Conservation (phyloP, 2,113 vertebrate species). For the Nymphicus hollandicus region DNA sequence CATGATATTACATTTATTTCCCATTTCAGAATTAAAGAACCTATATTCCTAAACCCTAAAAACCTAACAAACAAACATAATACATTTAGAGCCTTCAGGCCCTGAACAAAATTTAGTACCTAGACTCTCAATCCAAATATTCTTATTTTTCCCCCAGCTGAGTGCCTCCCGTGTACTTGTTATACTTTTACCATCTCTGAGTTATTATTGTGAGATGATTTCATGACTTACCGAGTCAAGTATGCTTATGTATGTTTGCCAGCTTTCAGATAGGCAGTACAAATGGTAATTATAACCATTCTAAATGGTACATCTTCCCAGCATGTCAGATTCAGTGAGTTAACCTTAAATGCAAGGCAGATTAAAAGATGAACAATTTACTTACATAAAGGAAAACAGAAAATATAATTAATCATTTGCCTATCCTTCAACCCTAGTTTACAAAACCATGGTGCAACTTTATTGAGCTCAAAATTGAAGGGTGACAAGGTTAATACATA, state of each 20-base stretch:
- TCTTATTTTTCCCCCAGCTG: not conserved
- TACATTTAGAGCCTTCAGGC: not conserved
- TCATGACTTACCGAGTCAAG: conserved; percentile 1
- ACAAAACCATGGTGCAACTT: conserved; percentile 80
- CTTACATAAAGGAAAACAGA: conserved; percentile 71
- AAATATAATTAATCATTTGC: conserved; percentile 82
- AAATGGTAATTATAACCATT: conserved; percentile 28
- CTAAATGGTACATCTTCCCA: conserved; percentile 51
- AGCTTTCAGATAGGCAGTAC: conserved; percentile 49
- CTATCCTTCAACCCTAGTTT: conserved; percentile 76
- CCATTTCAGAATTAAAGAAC: not conserved
- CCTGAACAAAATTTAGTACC: not conserved
- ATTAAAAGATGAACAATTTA: conserved; percentile 80
- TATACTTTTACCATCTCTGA: not conserved
- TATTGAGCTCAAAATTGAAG: conserved; percentile 83
- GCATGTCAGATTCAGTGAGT: conserved; percentile 52
- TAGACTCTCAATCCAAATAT: not conserved
- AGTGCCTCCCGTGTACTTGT: not conserved
- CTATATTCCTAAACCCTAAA: not conserved
- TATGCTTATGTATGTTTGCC: not conserved
- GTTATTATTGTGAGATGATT: conserved; percentile 1
- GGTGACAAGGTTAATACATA: conserved; percentile 81
- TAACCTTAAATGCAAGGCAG: conserved; percentile 74
- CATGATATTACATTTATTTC: not conserved
- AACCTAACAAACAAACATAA: not conserved